These are phyloP conservation scores for Coregonus ussuriensis DNA, from an alignment of 2,797 vertebrate genomes.

Conservation along the genomic window DNA sequence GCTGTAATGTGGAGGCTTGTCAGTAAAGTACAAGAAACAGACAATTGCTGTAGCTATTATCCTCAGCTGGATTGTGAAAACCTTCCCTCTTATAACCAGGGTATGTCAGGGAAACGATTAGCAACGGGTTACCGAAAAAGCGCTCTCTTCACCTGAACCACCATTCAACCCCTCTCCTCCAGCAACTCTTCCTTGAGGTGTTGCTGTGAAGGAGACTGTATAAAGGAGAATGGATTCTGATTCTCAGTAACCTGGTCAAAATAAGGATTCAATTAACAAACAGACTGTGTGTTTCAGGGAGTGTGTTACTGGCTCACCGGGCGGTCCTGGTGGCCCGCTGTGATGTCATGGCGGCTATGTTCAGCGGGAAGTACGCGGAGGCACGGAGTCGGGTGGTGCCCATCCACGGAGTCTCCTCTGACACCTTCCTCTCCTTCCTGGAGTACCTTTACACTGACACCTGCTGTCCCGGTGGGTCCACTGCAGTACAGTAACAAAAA, in stretches of 20 bases:
- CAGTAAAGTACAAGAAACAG: not conserved
- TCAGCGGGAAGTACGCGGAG: slow-evolving; percentile 94
- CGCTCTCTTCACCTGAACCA: not conserved
- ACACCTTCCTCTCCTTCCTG: slow-evolving; percentile 94
- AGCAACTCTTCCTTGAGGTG: too few species aligned
- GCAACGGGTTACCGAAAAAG: not conserved
- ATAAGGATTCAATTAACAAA: too few species aligned
- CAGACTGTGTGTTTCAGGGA: slow-evolving; percentile 71
- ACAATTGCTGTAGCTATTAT: not conserved
- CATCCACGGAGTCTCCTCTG: slow-evolving; percentile 94
- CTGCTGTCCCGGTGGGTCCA: slow-evolving; percentile 90
- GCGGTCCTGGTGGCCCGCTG: slow-evolving; percentile 93
- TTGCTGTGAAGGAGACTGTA: too few species aligned
- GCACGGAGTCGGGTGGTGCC: slow-evolving; percentile 89
- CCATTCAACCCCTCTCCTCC: too few species aligned
- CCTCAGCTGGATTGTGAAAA: not conserved
- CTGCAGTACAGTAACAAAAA: slow-evolving; percentile 13
- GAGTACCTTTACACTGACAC: slow-evolving; percentile 97
- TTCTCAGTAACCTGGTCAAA: not conserved
- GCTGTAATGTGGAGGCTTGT: not conserved
- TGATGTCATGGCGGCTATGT: slow-evolving; percentile 98
- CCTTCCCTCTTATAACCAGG: not conserved
- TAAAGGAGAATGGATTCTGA: too few species aligned
- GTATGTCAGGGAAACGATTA: not conserved
- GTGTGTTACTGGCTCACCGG: slow-evolving; percentile 89